Percentiles rank a stretch among this genome's conserved stretches.
Evolutionary conservation across 2,113 vertebrate genomes (phyloP).

Genomic region (Polypterus senegalus): DNA sequence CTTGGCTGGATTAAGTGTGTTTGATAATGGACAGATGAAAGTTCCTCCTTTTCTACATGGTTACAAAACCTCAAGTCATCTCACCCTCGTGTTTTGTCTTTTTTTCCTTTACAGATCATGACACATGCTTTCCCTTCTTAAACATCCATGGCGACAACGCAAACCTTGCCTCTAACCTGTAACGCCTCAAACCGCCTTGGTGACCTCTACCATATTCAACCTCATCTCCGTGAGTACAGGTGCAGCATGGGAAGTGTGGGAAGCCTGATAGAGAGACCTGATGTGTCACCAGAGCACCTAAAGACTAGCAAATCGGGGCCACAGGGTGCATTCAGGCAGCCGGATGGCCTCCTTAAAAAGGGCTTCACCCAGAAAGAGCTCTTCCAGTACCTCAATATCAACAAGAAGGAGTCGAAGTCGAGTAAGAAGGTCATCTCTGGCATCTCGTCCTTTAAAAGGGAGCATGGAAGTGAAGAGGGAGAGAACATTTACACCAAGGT

Average conservation of each 20-base stretch:
- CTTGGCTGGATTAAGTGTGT: too few relatives aligned
- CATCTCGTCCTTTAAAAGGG: conserved; percentile 45
- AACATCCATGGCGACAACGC: conserved; percentile 90
- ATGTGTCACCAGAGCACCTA: conserved; percentile 57
- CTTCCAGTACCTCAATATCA: conserved; percentile 81
- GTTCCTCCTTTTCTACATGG: too few relatives aligned
- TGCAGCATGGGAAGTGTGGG: conserved; percentile 90
- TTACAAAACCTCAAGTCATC: too few relatives aligned
- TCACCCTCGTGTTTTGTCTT: not conserved
- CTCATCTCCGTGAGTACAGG: conserved; percentile 30
- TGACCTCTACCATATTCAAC: conserved; percentile 38
- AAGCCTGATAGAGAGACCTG: conserved; percentile 85
- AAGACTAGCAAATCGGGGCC: conserved; percentile 49
- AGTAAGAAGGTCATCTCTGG: conserved; percentile 49
- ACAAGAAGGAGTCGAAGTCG: conserved; percentile 68
- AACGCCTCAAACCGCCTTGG: conserved; percentile 53
- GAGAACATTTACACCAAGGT: conserved; percentile 67
- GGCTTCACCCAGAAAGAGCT: conserved; percentile 79
- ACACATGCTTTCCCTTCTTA: conserved; percentile 33
- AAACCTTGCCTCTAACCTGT: conserved; percentile 67
- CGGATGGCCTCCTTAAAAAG: conserved; percentile 72
- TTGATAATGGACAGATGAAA: too few relatives aligned
- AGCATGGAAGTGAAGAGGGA: conserved; percentile 52
- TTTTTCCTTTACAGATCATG: conserved; percentile 48
- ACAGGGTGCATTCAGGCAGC: conserved; percentile 63